A percentile compares a stretch with the other conserved stretches of the same genome.
These are phyloP conservation scores for Perithous albicinctus DNA, from an alignment of 2,888 invertebrate species.

Conservation along the genomic window DNA sequence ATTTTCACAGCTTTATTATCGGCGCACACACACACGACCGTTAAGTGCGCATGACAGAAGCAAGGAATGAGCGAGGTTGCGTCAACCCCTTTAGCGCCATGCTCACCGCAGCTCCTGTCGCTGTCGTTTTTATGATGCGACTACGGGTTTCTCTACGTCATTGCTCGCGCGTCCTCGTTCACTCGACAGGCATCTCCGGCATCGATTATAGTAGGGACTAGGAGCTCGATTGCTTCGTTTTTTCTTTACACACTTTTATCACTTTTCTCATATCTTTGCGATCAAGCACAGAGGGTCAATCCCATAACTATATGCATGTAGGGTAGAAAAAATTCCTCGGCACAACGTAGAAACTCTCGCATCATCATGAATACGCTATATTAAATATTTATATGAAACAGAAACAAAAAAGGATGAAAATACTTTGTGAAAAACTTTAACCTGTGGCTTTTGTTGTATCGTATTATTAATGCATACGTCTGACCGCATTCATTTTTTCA, in stretches of 20 bases:
- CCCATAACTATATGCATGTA: constrained; percentile 17
- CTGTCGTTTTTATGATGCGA: constrained; percentile 57
- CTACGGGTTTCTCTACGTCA: constrained; percentile 30
- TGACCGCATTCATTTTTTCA: not conserved
- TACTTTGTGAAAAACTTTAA: not conserved
- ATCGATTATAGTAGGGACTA: constrained; percentile 49
- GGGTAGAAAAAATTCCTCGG: not conserved
- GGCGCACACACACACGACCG: constrained; percentile 14
- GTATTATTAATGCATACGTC: constrained; percentile 12
- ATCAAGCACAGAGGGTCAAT: constrained; percentile 29
- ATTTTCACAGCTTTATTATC: constrained; percentile 53
- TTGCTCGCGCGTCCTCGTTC: constrained; percentile 27
- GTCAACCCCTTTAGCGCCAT: constrained; percentile 33
- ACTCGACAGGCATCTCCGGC: constrained; percentile 30
- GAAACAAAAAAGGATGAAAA: not conserved
- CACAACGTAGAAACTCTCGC: not conserved
- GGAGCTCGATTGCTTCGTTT: constrained; percentile 10
- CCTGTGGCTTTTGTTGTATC: not conserved
- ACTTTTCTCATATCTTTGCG: constrained; percentile 12
- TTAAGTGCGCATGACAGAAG: constrained; percentile 54
- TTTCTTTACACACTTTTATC: constrained; percentile 5
- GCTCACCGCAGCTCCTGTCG: constrained; percentile 29
- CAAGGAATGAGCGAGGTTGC: constrained; percentile 29
- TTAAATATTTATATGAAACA: constrained; percentile 9
- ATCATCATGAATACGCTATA: not conserved